Evolutionary conservation across 1,140 invertebrate genomes (phyloP), one percentile per base, ranked within the genome.

Genomic region (Anastrepha ludens): DNA sequence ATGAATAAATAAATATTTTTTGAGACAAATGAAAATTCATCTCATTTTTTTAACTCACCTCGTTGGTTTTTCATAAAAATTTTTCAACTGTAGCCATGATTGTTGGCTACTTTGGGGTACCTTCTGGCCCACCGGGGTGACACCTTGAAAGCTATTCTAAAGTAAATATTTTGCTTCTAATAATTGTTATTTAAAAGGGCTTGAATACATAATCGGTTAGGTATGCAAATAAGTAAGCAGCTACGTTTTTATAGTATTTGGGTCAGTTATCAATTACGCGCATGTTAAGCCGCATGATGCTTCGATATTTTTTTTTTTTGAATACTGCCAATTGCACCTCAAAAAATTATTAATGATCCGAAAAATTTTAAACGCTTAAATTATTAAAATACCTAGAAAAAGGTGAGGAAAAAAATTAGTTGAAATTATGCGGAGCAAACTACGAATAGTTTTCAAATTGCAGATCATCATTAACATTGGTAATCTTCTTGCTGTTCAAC

Each of bases 401-500:
- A 50, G 6, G 1, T 8, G 41, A 20, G 0, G 17, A 58, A 55
- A 81, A 20, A 55, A 2, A 44, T 29, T 67, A 39, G 9, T 50
- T 29, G 74, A 81, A 44, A 58, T 55, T 55, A 2, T 55, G 50
- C 47, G 17, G 74, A 81, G 74, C 74, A 58, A 81, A 81, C 8
- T n/a, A 2, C 7, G 17, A 55, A 67, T 17, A 81, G 11, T 58
- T 58, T 81, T 55, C 1, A 29, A 81, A 55, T 81, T 81, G 15
- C 17, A 81, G 47, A 58, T 81, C 74, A 81, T 81, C 74, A 81
- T 81, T 29, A 81, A 81, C 47, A 81, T 58, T n/a, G 44, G 60
- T 81, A 81, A 81, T 81, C 47, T 50, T 47, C 74, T 81, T 81
- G 44, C 20, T 81, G 44, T 29, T 81, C 15, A 41, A 81, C 15